Percentiles rank a stretch among this genome's conserved stretches.
phyloP scores from a whole-genome alignment of 2,797 vertebrate genomes.

The Periparus ater region DNA sequence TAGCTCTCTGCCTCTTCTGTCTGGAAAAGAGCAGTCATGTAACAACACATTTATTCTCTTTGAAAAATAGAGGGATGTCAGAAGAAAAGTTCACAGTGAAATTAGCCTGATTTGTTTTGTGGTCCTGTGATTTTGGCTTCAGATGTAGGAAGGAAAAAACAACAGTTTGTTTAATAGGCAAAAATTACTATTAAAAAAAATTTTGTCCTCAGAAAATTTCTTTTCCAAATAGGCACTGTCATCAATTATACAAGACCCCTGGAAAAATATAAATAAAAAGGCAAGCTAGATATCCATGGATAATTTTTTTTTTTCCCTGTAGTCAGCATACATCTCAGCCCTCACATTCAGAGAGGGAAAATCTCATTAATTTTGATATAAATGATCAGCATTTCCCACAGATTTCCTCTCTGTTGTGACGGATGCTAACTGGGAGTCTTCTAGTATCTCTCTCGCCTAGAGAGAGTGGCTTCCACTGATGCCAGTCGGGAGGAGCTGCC shows the following conservation, averaged over 20 bases:
- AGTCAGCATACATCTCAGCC: conserved; percentile 57
- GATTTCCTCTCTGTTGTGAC: conserved; percentile 32
- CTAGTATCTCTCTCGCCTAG: background rate
- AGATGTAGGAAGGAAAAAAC: conserved; percentile 44
- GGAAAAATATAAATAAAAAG: conserved; percentile 32
- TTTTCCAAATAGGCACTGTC: conserved; percentile 48
- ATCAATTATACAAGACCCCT: conserved; percentile 68
- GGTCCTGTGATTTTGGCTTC: conserved; percentile 63
- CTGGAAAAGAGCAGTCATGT: conserved; percentile 72
- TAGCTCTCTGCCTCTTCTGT: conserved; percentile 76
- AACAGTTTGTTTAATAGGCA: conserved; percentile 71
- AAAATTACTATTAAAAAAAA: conserved; percentile 70
- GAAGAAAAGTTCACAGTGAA: conserved; percentile 76
- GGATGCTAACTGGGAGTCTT: conserved; percentile 12
- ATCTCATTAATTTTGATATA: conserved; percentile 71
- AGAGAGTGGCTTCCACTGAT: background rate
- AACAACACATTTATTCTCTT: conserved; percentile 77
- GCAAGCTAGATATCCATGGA: conserved; percentile 43
- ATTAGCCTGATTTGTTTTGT: conserved; percentile 78
- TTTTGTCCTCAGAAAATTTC: conserved; percentile 59
- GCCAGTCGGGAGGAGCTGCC: background rate
- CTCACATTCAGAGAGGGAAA: conserved; percentile 48
- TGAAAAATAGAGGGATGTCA: conserved; percentile 78
- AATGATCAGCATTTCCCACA: conserved; percentile 61
- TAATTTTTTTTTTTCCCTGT: conserved; percentile 1